Conservation (phyloP, 2,888 invertebrate genomes). For the Pseudococcus jackbeardsleyi region DNA sequence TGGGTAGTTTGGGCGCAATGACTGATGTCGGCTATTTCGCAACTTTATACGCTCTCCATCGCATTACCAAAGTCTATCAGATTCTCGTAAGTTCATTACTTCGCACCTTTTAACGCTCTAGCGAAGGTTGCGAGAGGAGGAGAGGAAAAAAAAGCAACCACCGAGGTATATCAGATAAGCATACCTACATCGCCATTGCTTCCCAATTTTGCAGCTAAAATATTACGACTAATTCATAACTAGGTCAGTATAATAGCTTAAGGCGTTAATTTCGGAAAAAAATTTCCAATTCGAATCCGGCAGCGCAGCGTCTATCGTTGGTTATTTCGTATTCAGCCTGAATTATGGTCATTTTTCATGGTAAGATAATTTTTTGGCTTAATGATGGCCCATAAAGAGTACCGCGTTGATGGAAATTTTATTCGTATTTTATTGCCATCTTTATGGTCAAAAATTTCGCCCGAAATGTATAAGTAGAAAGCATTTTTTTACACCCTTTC, state of each 20-base stretch:
- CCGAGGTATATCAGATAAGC: neutral
- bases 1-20: constrained; percentile 43
- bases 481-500: neutral
- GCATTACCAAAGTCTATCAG: constrained; percentile 34
- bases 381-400: constrained; percentile 47
- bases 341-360: constrained; percentile 44
- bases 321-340: constrained; percentile 42
- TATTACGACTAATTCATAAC: constrained; percentile 11
- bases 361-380: constrained; percentile 26
- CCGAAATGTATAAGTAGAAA: neutral
- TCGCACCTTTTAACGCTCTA: constrained; percentile 24
- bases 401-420: constrained; percentile 42
- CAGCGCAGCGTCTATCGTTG: neutral
- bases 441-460: constrained; percentile 37
- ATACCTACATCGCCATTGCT: neutral
- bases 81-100: constrained; percentile 27
- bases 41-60: constrained; percentile 24
- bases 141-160: neutral
- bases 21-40: constrained; percentile 49
- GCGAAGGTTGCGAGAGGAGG: neutral
- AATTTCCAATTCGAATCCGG: neutral
- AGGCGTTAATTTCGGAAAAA: constrained; percentile 8
- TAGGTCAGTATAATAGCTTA: constrained; percentile 38
- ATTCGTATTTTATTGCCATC: constrained; percentile 38
- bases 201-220: neutral